Evolutionary conservation across 2,888 invertebrate genomes (phyloP).

Genomic region (Xanthostigma xanthostigma): DNA sequence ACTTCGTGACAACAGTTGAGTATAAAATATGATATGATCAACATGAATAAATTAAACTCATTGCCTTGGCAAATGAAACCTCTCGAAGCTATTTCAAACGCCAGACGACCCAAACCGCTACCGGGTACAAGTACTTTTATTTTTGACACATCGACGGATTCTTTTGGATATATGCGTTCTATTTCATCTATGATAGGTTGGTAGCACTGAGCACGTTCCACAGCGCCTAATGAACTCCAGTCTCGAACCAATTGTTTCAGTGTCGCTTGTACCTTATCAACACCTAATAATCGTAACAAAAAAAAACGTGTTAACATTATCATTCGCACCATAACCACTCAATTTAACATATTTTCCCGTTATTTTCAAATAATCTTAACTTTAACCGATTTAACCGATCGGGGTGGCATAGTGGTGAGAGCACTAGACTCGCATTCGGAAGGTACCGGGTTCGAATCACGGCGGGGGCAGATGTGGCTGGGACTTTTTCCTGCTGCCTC

Average conservation of each 20-base stretch:
- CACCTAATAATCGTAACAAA: constrained; percentile 24
- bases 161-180: constrained; percentile 50
- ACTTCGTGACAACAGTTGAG: constrained; percentile 65
- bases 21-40: constrained; percentile 91
- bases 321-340: background rate
- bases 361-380: background rate
- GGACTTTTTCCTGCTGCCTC: too few species aligned
- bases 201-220: constrained; percentile 77
- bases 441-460: too few species aligned
- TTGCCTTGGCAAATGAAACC: constrained; percentile 94
- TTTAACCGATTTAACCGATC: too few species aligned
- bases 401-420: too few species aligned
- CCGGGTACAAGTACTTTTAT: constrained; percentile 84
- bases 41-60: constrained; percentile 95
- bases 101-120: constrained; percentile 86
- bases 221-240: constrained; percentile 77
- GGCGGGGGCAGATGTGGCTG: too few species aligned
- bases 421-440: too few species aligned
- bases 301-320: background rate
- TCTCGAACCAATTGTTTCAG: constrained; percentile 94
- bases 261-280: constrained; percentile 81
- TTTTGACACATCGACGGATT: constrained; percentile 35
- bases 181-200: constrained; percentile 79
- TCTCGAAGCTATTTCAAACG: constrained; percentile 80
- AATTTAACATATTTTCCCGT: background rate